phyloP scores from a whole-genome alignment of 2,113 vertebrate species.

The Apistogramma diplotaenia region DNA sequence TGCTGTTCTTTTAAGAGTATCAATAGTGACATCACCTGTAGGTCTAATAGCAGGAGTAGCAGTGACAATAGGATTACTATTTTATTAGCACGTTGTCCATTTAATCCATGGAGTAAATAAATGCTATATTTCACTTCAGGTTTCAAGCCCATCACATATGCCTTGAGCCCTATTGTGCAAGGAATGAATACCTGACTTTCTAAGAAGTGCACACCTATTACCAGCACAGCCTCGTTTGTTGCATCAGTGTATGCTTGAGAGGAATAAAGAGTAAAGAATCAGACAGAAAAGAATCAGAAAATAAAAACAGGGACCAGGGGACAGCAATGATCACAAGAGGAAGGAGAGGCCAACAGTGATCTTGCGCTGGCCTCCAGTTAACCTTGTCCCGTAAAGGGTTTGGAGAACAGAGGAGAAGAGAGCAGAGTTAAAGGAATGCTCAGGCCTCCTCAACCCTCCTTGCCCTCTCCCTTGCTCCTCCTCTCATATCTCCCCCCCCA shows the following conservation, averaged over 20 bases:
- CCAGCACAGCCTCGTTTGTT: slow-evolving; percentile 10
- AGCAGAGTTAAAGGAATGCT: slow-evolving; percentile 84
- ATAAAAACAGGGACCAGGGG: not conserved
- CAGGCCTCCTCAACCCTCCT: slow-evolving; percentile 61
- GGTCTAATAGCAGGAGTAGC: not conserved
- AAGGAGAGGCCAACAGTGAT: slow-evolving; percentile 84
- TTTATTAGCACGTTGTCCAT: not conserved
- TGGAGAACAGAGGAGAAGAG: slow-evolving; percentile 74
- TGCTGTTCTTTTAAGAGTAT: slow-evolving; percentile 1
- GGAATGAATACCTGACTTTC: slow-evolving; percentile 12
- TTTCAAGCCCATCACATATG: not conserved
- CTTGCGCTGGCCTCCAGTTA: slow-evolving; percentile 83
- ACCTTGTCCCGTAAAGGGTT: slow-evolving; percentile 82
- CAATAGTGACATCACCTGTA: not conserved
- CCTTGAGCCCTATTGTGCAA: not conserved
- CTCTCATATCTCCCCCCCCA: slow-evolving; percentile 82
- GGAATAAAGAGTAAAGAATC: slow-evolving; percentile 1
- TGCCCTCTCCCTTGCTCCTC: slow-evolving; percentile 46
- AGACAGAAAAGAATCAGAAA: not conserved
- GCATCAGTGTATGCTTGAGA: slow-evolving; percentile 6
- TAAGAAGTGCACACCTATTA: slow-evolving; percentile 15
- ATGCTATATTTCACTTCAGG: not conserved
- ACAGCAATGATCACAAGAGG: slow-evolving; percentile 1
- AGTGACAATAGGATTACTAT: not conserved
- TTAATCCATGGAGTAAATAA: slow-evolving; percentile 12